Evolutionary conservation across 2,113 vertebrate genomes (phyloP).

Genomic region (Monarcha castaneiventris): DNA sequence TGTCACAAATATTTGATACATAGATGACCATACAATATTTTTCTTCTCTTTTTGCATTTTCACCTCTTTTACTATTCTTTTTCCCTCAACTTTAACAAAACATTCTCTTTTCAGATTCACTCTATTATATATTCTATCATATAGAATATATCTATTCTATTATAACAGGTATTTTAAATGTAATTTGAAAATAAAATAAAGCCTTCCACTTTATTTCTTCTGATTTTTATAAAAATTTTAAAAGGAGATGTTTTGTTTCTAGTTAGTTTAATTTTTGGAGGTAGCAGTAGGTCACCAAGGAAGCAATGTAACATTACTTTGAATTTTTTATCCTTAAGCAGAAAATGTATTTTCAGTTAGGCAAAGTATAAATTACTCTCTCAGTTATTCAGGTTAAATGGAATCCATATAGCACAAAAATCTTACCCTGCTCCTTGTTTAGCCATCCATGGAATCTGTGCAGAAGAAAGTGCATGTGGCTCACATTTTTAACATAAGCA

Average conservation of each 20-base stretch:
- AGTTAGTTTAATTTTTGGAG: neutral
- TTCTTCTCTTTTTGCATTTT: neutral
- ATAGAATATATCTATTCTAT: neutral
- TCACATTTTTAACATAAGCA: neutral
- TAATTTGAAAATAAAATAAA: neutral
- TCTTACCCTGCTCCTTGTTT: neutral
- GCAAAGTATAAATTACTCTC: neutral
- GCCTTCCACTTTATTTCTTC: neutral
- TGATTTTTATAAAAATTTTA: neutral
- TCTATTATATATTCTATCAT: neutral
- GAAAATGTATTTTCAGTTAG: neutral
- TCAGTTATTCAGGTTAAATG: neutral
- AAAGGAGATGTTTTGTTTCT: neutral
- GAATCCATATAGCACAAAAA: neutral
- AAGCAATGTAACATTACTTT: neutral
- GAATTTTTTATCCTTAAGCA: neutral
- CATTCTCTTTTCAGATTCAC: neutral
- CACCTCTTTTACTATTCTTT: neutral
- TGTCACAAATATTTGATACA: neutral
- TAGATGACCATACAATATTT: neutral
- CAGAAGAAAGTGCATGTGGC: neutral
- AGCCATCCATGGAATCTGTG: neutral
- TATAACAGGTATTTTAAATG: neutral
- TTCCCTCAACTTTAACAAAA: neutral
- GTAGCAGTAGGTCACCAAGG: neutral